Evolutionary conservation across 1,140 invertebrate genomes (phyloP).

Genomic region (Leptopilina clavipes): DNA sequence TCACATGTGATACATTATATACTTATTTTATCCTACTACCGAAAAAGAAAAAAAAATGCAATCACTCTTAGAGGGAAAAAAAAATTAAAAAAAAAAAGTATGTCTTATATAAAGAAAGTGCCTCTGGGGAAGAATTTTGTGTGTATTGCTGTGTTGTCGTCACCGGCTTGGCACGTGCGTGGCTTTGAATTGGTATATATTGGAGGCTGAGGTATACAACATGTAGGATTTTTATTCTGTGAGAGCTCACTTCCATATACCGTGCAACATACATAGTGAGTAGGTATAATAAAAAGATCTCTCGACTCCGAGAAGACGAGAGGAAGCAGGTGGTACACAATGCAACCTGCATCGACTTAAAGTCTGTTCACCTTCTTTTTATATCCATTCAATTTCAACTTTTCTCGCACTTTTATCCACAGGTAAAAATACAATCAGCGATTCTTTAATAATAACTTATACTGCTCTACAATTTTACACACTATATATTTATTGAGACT

Average conservation of each 20-base stretch:
- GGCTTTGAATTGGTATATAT: constrained; percentile 18
- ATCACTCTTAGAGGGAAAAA: too few species aligned
- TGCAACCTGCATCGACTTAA: constrained; percentile 41
- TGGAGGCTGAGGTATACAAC: constrained; percentile 7
- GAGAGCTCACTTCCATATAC: constrained; percentile 36
- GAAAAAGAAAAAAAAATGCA: too few species aligned
- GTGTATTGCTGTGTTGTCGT: neutral
- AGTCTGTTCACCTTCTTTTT: constrained; percentile 31
- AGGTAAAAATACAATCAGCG: neutral
- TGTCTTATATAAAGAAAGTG: neutral
- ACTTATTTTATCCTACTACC: too few species aligned
- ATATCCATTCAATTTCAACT: constrained; percentile 12
- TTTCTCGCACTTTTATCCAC: neutral
- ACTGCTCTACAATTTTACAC: too few species aligned
- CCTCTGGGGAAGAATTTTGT: neutral
- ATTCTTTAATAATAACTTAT: neutral
- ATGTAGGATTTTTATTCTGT: constrained; percentile 22
- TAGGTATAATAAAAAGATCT: constrained; percentile 53
- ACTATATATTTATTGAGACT: too few species aligned
- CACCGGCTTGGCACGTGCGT: constrained; percentile 14
- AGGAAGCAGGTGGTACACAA: constrained; percentile 63
- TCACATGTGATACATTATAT: neutral
- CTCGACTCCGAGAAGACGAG: constrained; percentile 43
- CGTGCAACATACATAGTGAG: constrained; percentile 40
- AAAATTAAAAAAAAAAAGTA: neutral